Evolutionary conservation across 2,797 vertebrate species (phyloP).

Genomic region (Liparis tanakae): DNA sequence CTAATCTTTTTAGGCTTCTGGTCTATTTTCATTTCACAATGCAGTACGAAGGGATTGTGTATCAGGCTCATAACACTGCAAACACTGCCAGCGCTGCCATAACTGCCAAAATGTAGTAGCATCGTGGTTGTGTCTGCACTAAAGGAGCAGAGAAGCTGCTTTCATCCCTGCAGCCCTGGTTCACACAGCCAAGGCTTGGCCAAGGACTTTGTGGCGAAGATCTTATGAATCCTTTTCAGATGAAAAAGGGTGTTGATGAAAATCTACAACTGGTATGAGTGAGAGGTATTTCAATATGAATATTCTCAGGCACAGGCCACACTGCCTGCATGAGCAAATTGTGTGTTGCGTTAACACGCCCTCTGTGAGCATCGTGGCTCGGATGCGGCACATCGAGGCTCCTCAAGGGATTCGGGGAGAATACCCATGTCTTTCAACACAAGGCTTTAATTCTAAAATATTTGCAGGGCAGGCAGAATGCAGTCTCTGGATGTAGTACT

Average conservation of each 20-base stretch:
- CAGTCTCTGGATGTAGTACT: too few species aligned
- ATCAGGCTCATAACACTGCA: not conserved
- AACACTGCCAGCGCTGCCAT: not conserved
- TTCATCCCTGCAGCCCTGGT: not conserved
- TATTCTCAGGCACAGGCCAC: too few species aligned
- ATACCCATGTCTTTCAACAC: too few species aligned
- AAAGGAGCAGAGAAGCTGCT: not conserved
- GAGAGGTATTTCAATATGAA: not conserved
- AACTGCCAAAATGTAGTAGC: not conserved
- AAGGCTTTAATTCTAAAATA: too few species aligned
- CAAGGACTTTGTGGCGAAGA: not conserved
- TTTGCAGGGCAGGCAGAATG: too few species aligned
- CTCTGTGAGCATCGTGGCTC: too few species aligned
- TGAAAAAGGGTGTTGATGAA: not conserved
- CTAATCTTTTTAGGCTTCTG: too few species aligned
- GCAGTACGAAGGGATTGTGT: not conserved
- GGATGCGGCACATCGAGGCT: too few species aligned
- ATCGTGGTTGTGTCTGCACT: not conserved
- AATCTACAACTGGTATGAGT: not conserved
- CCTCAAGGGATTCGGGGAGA: too few species aligned
- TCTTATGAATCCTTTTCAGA: not conserved
- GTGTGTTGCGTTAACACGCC: too few species aligned
- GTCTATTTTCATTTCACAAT: not conserved
- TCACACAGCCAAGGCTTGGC: not conserved
- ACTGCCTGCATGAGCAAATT: too few species aligned